These are phyloP conservation scores for Ceratoteleas bidentatus DNA, from an alignment of 1,140 invertebrate species.

Conservation along the genomic window DNA sequence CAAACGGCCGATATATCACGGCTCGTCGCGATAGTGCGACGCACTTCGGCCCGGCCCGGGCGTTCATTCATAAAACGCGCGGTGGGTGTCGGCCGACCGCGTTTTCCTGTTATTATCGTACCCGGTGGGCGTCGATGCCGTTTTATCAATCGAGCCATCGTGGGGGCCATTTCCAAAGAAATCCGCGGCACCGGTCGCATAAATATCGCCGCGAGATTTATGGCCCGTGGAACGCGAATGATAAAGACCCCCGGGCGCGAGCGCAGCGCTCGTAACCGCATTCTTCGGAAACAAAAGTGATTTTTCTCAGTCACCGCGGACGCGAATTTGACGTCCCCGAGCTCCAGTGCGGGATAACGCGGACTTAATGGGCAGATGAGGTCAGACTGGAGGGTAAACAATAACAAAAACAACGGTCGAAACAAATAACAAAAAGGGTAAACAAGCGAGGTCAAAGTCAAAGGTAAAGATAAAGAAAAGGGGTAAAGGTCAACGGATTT, in stretches of 20 bases:
- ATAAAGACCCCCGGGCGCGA: conserved; percentile 23
- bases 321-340: conserved; percentile 6
- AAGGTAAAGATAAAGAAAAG: no score
- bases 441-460: no score
- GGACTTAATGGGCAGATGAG: no score
- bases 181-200: conserved; percentile 37
- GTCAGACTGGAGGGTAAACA: no score
- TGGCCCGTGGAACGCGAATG: conserved; percentile 27
- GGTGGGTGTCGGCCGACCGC: conserved; percentile 49
- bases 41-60: conserved; percentile 9
- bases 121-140: conserved; percentile 50
- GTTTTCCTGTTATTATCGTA: conserved; percentile 64
- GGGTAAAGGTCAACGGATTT: background rate
- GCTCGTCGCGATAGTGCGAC: conserved; percentile 40
- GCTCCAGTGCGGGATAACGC: no score
- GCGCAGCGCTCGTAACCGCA: conserved; percentile 19
- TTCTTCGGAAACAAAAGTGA: conserved; percentile 29
- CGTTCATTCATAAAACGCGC: conserved; percentile 61
- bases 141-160: conserved; percentile 56
- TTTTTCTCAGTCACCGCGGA: conserved; percentile 8
- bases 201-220: conserved; percentile 53
- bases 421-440: no score
- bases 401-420: no score
- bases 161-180: conserved; percentile 40
- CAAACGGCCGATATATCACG: conserved; percentile 47